These are phyloP conservation scores for Agapornis roseicollis DNA, from an alignment of 2,113 vertebrate species.

Conservation along the genomic window DNA sequence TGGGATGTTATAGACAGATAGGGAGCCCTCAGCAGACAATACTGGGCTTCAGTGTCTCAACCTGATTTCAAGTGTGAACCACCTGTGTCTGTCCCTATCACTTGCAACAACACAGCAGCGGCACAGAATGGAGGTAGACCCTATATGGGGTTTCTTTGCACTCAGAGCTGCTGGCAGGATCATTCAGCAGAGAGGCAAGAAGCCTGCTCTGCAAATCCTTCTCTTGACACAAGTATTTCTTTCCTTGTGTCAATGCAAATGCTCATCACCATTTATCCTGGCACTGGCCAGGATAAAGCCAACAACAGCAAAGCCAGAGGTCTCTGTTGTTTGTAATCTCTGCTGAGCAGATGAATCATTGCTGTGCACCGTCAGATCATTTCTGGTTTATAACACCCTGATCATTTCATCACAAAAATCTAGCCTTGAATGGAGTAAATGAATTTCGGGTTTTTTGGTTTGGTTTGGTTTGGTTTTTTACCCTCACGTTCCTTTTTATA, in stretches of 20 bases:
- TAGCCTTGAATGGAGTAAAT: neutral
- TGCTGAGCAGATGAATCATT: slow-evolving; percentile 11
- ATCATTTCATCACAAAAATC: neutral
- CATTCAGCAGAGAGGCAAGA: neutral
- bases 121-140: neutral
- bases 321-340: slow-evolving; percentile 32
- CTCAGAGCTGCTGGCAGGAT: neutral
- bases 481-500: neutral
- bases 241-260: neutral
- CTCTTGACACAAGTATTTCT: neutral
- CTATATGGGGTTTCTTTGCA: neutral
- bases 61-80: neutral
- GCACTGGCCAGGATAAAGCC: neutral
- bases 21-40: neutral
- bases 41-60: neutral
- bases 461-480: neutral
- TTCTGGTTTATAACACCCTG: slow-evolving; percentile 25
- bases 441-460: neutral
- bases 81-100: rapidly evolving
- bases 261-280: neutral
- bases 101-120: neutral
- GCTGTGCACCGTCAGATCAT: neutral
- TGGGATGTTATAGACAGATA: neutral
- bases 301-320: slow-evolving; percentile 34
- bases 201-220: neutral